Percentiles rank a stretch among this genome's conserved stretches.
Evolutionary conservation across 2,888 invertebrate genomes (phyloP).

Genomic region (Uropetala carovei): DNA sequence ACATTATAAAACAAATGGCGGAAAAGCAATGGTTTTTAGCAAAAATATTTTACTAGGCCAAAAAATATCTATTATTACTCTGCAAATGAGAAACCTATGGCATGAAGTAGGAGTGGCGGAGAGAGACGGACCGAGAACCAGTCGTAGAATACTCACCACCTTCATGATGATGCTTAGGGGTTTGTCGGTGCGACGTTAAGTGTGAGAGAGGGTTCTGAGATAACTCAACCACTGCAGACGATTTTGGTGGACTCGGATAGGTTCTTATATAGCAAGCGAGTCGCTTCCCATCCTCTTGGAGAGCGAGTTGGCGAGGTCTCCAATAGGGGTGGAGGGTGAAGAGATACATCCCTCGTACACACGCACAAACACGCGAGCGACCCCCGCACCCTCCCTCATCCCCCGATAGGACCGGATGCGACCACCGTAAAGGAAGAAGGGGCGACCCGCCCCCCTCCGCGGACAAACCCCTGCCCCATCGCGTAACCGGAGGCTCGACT

Average conservation of each 20-base stretch:
- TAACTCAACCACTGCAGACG: slow-evolving; percentile 54
- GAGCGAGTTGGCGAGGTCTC: slow-evolving; percentile 32
- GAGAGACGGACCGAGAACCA: too few relatives aligned
- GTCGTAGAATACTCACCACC: slow-evolving; percentile 40
- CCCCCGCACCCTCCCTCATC: background rate
- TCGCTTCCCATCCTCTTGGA: background rate
- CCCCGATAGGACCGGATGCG: background rate
- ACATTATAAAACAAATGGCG: too few relatives aligned
- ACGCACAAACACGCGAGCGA: background rate
- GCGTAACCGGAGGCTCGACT: background rate
- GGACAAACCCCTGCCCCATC: background rate
- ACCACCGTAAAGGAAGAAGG: background rate
- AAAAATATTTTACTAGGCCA: too few relatives aligned
- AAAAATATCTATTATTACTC: too few relatives aligned
- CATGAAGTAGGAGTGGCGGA: too few relatives aligned
- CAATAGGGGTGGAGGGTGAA: background rate
- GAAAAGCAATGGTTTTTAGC: too few relatives aligned
- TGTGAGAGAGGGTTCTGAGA: slow-evolving; percentile 39
- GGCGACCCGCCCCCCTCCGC: background rate
- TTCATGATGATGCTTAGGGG: slow-evolving; percentile 42
- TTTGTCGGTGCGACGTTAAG: slow-evolving; percentile 36
- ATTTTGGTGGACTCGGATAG: slow-evolving; percentile 7
- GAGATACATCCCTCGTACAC: background rate
- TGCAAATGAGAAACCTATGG: too few relatives aligned
- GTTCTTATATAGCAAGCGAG: slow-evolving; percentile 18